Evolutionary conservation across 2,113 vertebrate species (phyloP), one percentile per base, ranked within the genome.

Genomic region (Microcebus jonahi): DNA sequence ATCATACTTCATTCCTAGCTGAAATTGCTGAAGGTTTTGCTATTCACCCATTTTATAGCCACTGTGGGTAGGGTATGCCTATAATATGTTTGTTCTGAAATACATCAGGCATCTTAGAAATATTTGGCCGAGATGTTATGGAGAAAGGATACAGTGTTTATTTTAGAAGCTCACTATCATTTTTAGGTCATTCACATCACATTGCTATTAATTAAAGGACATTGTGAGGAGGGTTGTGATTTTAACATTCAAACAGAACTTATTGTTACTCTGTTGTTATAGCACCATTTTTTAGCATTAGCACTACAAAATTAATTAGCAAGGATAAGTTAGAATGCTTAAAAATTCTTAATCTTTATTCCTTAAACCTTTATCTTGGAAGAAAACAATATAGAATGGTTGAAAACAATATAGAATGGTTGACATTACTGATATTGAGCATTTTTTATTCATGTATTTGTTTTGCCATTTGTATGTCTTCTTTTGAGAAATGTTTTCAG

Each of bases 61-160:
- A 68, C n/a, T 39, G 0, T 25, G 11, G 6, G 1, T 55, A 7
- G 5, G 3, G 10, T 15, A 45, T 3, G 2, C n/a, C 45, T 83
- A 57, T 1, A 36, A 27, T 31, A 39, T 76, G 17, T 75, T 48
- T 68, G 45, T 57, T 81, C 21, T 53, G 5, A 85, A 79, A 87
- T 67, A n/a, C 27, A 75, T 55, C 42, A 75, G 12, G 3, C 3
- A 79, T 90, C 27, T 88, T 57, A 73, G 34, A 81, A 85, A 8
- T 10, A 39, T 42, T 77, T 79, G 6, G 10, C 18, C 34, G 55
- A 42, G 4, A n/a, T 48, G 18, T 86, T 82, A 53, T 34, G 29
- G 53, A 76, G 39, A 63, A 90, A 57, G 3, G 9, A 42, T 68
- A 63, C 15, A 34, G 8, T n/a, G 9, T 14, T 82, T 93, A 17